Percentiles rank a stretch among this genome's conserved stretches.
phyloP scores from a whole-genome alignment of 2,888 invertebrate genomes.

The Hipparchia semele region DNA sequence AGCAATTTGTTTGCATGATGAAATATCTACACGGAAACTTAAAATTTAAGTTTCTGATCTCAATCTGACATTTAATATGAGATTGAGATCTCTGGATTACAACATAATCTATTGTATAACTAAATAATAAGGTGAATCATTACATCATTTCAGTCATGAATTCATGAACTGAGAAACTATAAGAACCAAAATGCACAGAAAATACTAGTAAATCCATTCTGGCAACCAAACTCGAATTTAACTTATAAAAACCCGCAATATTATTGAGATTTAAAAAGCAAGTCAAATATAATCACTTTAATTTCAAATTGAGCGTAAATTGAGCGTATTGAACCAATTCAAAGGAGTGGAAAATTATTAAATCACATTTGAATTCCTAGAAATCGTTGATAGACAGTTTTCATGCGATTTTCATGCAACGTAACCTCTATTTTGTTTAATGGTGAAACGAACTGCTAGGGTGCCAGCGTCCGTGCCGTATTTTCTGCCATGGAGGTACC shows the following conservation, averaged over 20 bases:
- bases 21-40: too few species aligned
- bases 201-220: neutral
- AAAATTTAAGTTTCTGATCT: too few species aligned
- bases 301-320: slow-evolving; percentile 10
- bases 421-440: too few species aligned
- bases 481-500: too few species aligned
- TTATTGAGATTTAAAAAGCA: slow-evolving; percentile 7
- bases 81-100: too few species aligned
- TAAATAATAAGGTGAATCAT: too few species aligned
- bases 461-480: too few species aligned
- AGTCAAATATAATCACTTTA: slow-evolving; percentile 1
- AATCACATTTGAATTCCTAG: slow-evolving; percentile 14
- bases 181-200: neutral
- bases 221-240: neutral
- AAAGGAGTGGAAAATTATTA: slow-evolving; percentile 20
- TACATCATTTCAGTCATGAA: too few species aligned
- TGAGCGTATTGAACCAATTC: slow-evolving; percentile 16
- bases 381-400: neutral
- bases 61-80: too few species aligned
- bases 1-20: too few species aligned
- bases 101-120: too few species aligned
- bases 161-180: neutral
- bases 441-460: too few species aligned
- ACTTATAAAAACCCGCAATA: neutral
- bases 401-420: neutral